phyloP scores from a whole-genome alignment of 2,113 vertebrate species.

The Mastomys coucha region DNA sequence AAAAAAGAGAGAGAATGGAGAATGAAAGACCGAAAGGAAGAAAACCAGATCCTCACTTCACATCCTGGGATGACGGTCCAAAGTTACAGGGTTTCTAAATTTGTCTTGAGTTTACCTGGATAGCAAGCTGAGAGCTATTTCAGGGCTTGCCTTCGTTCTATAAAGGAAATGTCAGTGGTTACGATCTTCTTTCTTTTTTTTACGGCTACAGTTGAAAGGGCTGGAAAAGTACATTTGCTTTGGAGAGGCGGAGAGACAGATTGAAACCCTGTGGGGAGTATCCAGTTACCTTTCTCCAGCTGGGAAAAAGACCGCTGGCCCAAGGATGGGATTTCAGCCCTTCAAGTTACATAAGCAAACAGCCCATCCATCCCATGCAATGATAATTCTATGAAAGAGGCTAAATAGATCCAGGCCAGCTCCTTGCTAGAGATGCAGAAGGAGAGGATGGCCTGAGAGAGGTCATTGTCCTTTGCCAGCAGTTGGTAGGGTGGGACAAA shows the following conservation, averaged over 20 bases:
- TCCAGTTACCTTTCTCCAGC: constrained; percentile 70
- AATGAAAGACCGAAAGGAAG: neutral
- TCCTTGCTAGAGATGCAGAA: neutral
- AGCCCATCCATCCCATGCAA: neutral
- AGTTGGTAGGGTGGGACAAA: neutral
- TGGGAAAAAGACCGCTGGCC: constrained; percentile 26
- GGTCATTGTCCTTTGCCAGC: neutral
- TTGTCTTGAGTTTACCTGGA: constrained; percentile 19
- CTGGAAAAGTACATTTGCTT: constrained; percentile 70
- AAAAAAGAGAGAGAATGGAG: neutral
- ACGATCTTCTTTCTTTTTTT: neutral
- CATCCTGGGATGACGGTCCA: neutral
- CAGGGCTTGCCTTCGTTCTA: neutral
- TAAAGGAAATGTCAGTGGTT: neutral
- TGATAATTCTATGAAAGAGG: constrained; percentile 35
- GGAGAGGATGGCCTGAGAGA: neutral
- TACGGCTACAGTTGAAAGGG: constrained; percentile 26
- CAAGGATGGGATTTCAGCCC: constrained; percentile 64
- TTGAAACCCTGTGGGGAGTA: constrained; percentile 57
- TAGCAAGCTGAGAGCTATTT: neutral
- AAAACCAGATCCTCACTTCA: neutral
- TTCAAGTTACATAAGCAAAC: constrained; percentile 71
- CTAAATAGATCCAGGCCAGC: constrained; percentile 56
- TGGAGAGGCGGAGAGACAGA: constrained; percentile 52
- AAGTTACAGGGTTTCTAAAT: constrained; percentile 9